These are phyloP conservation scores for Pammene aurita DNA, from an alignment of 2,888 invertebrate genomes.

Conservation along the genomic window DNA sequence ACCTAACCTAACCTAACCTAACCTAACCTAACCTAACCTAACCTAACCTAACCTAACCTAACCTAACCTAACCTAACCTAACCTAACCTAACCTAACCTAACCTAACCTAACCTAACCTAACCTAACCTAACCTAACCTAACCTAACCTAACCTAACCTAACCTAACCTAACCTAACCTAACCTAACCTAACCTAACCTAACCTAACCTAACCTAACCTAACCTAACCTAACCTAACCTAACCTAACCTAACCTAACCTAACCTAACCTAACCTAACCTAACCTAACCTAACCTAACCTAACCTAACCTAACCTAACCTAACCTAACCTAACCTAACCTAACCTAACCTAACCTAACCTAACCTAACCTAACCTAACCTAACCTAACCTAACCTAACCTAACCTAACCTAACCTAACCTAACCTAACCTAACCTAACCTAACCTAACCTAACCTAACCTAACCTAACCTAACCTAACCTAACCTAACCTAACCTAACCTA, in stretches of 20 bases:
- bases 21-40: constrained; percentile 24
- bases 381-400: constrained; percentile 27
- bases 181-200: constrained; percentile 27
- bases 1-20: constrained; percentile 32
- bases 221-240: constrained; percentile 14
- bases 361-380: constrained; percentile 27
- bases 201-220: constrained; percentile 27
- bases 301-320: constrained; percentile 27
- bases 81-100: constrained; percentile 43
- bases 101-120: constrained; percentile 44
- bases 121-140: constrained; percentile 33
- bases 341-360: constrained; percentile 27
- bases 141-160: constrained; percentile 25
- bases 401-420: constrained; percentile 26
- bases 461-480: background rate
- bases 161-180: constrained; percentile 27
- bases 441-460: constrained; percentile 23
- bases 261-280: constrained; percentile 26
- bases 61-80: constrained; percentile 37
- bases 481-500: constrained; percentile 4
- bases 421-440: constrained; percentile 28
- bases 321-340: constrained; percentile 27
- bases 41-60: constrained; percentile 25
- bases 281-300: constrained; percentile 27
- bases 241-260: constrained; percentile 25